These are phyloP conservation scores for Triplophysa rosa DNA, from an alignment of 2,113 vertebrate species.

Conservation along the genomic window DNA sequence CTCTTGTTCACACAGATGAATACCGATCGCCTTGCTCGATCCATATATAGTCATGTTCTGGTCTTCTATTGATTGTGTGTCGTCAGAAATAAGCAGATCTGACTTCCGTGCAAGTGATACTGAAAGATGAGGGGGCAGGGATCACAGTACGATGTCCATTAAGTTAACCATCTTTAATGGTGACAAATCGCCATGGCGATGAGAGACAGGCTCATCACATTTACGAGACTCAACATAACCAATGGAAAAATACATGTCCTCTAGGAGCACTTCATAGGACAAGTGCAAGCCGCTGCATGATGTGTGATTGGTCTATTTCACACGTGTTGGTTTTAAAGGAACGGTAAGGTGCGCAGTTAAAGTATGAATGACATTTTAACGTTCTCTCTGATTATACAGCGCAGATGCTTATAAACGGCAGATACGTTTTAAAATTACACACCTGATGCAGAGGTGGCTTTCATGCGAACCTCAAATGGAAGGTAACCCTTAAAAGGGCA, in stretches of 20 bases:
- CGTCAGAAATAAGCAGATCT: constrained; percentile 19
- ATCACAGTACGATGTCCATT: not conserved
- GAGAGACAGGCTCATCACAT: constrained; percentile 19
- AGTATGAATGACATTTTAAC: constrained; percentile 20
- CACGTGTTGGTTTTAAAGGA: not conserved
- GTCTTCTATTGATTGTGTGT: constrained; percentile 5
- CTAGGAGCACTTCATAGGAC: not conserved
- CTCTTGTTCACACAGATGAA: not conserved
- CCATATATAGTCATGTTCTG: constrained; percentile 12
- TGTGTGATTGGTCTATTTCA: constrained; percentile 24
- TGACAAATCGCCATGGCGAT: constrained; percentile 29
- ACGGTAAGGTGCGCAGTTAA: not conserved
- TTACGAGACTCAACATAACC: not conserved
- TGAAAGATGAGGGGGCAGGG: not conserved
- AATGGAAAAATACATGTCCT: not conserved
- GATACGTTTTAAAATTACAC: constrained; percentile 1
- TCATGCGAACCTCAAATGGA: constrained; percentile 9
- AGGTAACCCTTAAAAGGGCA: not conserved
- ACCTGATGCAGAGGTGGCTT: not conserved
- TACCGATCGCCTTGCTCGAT: not conserved
- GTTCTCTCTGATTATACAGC: constrained; percentile 2
- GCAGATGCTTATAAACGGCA: not conserved
- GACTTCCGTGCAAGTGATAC: not conserved
- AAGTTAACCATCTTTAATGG: constrained; percentile 19
- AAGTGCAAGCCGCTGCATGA: constrained; percentile 9